A percentile compares a stretch with the other conserved stretches of the same genome.
Evolutionary conservation across 1,140 invertebrate genomes (phyloP).

Genomic region (Euschistus heros): DNA sequence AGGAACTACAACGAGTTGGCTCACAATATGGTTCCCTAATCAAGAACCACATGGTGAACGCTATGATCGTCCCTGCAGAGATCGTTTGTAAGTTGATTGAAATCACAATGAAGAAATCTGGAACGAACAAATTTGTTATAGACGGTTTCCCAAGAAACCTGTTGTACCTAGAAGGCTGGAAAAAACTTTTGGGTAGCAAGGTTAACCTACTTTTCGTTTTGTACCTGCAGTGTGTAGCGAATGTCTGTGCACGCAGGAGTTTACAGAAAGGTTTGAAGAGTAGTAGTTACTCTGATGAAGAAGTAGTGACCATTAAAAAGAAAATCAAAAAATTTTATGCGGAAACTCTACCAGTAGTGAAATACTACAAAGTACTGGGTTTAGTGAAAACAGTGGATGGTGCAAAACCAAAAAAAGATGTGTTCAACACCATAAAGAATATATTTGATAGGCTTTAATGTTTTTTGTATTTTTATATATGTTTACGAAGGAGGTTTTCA

Average conservation of each 20-base stretch:
- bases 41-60: slow-evolving; percentile 82
- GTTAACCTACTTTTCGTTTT: slow-evolving; percentile 76
- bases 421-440: slow-evolving; percentile 37
- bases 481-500: too few species aligned
- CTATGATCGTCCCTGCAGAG: slow-evolving; percentile 95
- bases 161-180: slow-evolving; percentile 95
- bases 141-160: slow-evolving; percentile 98
- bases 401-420: slow-evolving; percentile 51
- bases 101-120: slow-evolving; percentile 65
- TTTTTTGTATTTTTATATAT: too few species aligned
- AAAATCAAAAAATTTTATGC: slow-evolving; percentile 81
- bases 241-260: slow-evolving; percentile 39
- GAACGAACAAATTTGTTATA: slow-evolving; percentile 77
- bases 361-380: slow-evolving; percentile 62
- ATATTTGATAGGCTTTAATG: slow-evolving; percentile 26
- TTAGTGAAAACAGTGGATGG: slow-evolving; percentile 73
- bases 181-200: slow-evolving; percentile 71
- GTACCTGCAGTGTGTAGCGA: slow-evolving; percentile 81
- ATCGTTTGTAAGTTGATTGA: slow-evolving; percentile 92
- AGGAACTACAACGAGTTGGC: slow-evolving; percentile 70
- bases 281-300: slow-evolving; percentile 91
- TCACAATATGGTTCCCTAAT: slow-evolving; percentile 90
- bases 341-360: slow-evolving; percentile 88
- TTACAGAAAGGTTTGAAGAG: slow-evolving; percentile 51
- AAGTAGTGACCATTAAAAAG: slow-evolving; percentile 80